Conservation (phyloP, 2,113 vertebrate genomes). For the Leptocoma aspasia region DNA sequence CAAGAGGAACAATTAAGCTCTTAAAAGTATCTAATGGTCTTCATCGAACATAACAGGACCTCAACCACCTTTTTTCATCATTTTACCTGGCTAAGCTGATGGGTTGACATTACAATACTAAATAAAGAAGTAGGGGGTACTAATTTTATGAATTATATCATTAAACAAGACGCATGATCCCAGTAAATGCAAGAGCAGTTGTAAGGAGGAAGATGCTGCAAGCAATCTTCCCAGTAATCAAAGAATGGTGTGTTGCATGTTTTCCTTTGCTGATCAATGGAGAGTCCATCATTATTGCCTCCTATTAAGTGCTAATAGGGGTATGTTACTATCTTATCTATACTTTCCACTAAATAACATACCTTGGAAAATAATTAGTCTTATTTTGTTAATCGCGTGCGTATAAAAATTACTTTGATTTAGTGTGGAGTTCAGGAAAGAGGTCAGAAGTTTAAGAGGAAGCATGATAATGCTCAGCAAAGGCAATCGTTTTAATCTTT, state of each 20-base stretch:
- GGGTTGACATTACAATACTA: not conserved
- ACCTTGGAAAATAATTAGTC: constrained; percentile 28
- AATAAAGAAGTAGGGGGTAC: not conserved
- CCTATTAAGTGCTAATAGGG: not conserved
- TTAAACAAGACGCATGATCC: not conserved
- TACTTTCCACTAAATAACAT: not conserved
- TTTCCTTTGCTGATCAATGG: not conserved
- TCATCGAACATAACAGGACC: not conserved
- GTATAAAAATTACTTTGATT: not conserved
- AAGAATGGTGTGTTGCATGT: not conserved
- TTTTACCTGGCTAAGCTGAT: not conserved
- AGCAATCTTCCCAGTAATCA: not conserved
- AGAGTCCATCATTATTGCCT: not conserved
- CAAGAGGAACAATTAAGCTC: not conserved
- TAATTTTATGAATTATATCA: not conserved
- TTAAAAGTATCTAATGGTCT: not conserved
- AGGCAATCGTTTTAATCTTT: not conserved
- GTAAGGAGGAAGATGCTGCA: not conserved
- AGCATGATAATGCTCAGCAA: not conserved
- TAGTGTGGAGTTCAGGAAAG: not conserved
- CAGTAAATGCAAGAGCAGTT: not conserved
- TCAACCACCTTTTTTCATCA: not conserved
- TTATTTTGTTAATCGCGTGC: not conserved
- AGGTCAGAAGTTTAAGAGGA: not conserved
- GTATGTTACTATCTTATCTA: constrained; percentile 24